These are phyloP conservation scores for Sternotherus odoratus DNA, from an alignment of 2,797 vertebrate genomes.

Conservation along the genomic window DNA sequence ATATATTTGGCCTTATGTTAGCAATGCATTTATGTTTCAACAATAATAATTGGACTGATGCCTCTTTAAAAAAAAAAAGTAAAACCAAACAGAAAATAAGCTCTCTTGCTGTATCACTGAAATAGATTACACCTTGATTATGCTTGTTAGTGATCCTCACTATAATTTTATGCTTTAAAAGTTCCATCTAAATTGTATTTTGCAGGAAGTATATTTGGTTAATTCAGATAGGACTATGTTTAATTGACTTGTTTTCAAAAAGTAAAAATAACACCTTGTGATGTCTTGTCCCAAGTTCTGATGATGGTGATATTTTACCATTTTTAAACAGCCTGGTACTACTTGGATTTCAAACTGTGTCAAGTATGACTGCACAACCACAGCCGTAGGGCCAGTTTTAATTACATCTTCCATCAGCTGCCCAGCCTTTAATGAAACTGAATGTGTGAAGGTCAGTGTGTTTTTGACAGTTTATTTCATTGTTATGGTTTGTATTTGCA, in stretches of 20 bases:
- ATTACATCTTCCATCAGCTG: slow-evolving; percentile 92
- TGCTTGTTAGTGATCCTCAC: neutral
- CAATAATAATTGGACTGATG: neutral
- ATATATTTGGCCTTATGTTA: neutral
- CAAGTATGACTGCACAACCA: slow-evolving; percentile 90
- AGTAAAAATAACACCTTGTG: neutral
- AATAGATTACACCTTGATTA: neutral
- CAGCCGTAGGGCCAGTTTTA: slow-evolving; percentile 89
- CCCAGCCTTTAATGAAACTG: slow-evolving; percentile 95
- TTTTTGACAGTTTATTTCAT: neutral
- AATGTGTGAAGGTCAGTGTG: slow-evolving; percentile 93
- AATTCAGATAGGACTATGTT: neutral
- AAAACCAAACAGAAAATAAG: neutral
- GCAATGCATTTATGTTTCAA: neutral
- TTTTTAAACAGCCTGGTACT: slow-evolving; percentile 86
- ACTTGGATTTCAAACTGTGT: slow-evolving; percentile 92
- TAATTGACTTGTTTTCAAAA: neutral
- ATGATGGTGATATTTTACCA: neutral
- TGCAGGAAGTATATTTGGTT: neutral
- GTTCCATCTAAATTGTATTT: neutral
- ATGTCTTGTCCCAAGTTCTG: neutral
- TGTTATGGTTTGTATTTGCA: neutral
- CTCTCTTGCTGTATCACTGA: neutral
- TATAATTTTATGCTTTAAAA: neutral
- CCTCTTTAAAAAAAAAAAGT: neutral